Percentiles rank a stretch among this genome's conserved stretches.
phyloP scores from a whole-genome alignment of 2,797 vertebrate genomes.

The Hylomyscus alleni region DNA sequence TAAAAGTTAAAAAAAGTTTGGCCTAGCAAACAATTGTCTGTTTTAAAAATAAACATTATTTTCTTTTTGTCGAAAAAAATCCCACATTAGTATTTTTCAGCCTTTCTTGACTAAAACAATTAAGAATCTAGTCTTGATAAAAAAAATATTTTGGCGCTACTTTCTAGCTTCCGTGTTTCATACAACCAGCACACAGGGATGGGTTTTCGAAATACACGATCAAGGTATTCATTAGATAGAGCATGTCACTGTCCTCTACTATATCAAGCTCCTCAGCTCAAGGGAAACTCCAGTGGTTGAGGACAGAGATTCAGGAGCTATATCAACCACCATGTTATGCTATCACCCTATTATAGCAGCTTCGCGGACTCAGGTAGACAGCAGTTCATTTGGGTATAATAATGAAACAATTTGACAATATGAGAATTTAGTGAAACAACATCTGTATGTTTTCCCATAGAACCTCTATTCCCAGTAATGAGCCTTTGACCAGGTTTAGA shows the following conservation, averaged over 20 bases:
- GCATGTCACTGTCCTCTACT: too few species aligned
- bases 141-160: not conserved
- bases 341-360: not conserved
- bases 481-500: not conserved
- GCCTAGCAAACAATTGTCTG: too few species aligned
- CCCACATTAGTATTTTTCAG: not conserved
- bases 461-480: not conserved
- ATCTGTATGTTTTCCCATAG: not conserved
- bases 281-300: not conserved
- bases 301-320: not conserved
- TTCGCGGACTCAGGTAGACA: not conserved
- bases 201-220: not conserved
- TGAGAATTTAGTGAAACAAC: not conserved
- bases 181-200: not conserved
- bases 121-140: not conserved
- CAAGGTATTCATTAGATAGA: not conserved
- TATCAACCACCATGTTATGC: not conserved
- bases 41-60: too few species aligned
- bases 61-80: too few species aligned
- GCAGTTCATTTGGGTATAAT: not conserved
- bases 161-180: conserved; percentile 14
- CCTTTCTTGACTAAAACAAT: not conserved
- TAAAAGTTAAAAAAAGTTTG: too few species aligned
- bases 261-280: not conserved
- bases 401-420: not conserved